Base-by-base conservation (phyloP, 2,113 vertebrate species). In the Podarcis cretensis region DNA sequence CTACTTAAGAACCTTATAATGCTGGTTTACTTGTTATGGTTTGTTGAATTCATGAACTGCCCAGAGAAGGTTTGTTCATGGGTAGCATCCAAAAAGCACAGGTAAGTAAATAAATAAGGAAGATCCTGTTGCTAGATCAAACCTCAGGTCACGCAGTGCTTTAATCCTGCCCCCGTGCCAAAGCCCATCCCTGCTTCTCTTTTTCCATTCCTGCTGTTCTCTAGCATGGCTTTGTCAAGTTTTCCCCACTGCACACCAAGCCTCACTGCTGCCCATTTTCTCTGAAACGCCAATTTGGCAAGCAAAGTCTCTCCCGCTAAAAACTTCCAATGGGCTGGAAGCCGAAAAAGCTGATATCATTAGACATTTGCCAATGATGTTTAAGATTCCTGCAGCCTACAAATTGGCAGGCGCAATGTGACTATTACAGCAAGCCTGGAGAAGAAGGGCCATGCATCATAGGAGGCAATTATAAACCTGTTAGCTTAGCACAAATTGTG, bases 321-420 rank as follows among this genome's bases (percentile, higher is more conserved):
- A 91, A 14, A 37, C 2, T 35, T 35, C 27, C 12, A 25, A n/a
- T 4, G 12, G 3, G 27, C 66, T 57, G 59, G 81, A 90, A 84
- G 21, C 84, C 16, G 80, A 65, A 63, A 63, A 87, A 85, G 48
- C 4, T 48, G 87, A 43, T 57, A 54, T 32, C 4, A 91, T 85
- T 69, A 25, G 43, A 63, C 16, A 18, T 54, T 83, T 90, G 57
- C 35, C 90, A 78, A 66, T 74, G 35, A 25, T 69, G 86, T 40
- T 79, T 87, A 23, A 83, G 84, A 86, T 89, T 88, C 57, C 54
- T 48, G 18, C 35, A 77, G 66, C 32, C 63, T 87, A n/a, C 54
- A 73, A 84, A 93, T 40, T 32, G 2, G 27, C 27, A 0, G 1
- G 0, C 57, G 71, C 82, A 68, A 54, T 30, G 86, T 0, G 9